Conservation (phyloP, 2,113 vertebrate species). For the Sardina pilchardus region DNA sequence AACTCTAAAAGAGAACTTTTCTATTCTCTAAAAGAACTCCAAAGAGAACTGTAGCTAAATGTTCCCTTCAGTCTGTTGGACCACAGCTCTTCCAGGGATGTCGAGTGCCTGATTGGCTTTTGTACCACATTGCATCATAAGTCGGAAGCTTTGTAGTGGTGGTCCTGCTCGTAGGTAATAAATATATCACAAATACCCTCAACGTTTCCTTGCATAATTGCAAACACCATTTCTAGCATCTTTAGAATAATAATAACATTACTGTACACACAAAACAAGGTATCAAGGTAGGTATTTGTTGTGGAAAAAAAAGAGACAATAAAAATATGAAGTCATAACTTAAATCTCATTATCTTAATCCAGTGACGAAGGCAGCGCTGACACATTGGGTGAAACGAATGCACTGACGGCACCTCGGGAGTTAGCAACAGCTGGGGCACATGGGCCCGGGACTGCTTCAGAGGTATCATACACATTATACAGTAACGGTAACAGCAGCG, state of each 20-base stretch:
- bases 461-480: slow-evolving; percentile 71
- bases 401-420: slow-evolving; percentile 20
- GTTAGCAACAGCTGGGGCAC: slow-evolving; percentile 31
- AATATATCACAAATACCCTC: slow-evolving; percentile 16
- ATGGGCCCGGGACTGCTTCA: slow-evolving; percentile 31
- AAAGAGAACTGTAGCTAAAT: not conserved
- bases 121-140: slow-evolving; percentile 9
- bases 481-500: slow-evolving; percentile 73
- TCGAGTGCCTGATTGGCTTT: not conserved
- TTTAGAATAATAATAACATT: slow-evolving; percentile 5
- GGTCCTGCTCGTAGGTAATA: not conserved
- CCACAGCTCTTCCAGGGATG: not conserved
- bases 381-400: slow-evolving; percentile 21
- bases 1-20: not conserved
- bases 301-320: slow-evolving; percentile 33
- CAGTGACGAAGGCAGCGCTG: slow-evolving; percentile 50
- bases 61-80: not conserved
- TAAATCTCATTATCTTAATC: slow-evolving; percentile 29
- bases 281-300: slow-evolving; percentile 5
- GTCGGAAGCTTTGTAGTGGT: not conserved
- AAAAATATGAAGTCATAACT: slow-evolving; percentile 39
- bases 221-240: slow-evolving; percentile 4
- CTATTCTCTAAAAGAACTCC: not conserved
- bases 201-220: slow-evolving; percentile 12
- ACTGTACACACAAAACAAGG: slow-evolving; percentile 7